Percentiles rank a stretch among this genome's conserved stretches.
These are phyloP conservation scores for Perognathus longimembris DNA, from an alignment of 2,113 vertebrate species.

Conservation along the genomic window DNA sequence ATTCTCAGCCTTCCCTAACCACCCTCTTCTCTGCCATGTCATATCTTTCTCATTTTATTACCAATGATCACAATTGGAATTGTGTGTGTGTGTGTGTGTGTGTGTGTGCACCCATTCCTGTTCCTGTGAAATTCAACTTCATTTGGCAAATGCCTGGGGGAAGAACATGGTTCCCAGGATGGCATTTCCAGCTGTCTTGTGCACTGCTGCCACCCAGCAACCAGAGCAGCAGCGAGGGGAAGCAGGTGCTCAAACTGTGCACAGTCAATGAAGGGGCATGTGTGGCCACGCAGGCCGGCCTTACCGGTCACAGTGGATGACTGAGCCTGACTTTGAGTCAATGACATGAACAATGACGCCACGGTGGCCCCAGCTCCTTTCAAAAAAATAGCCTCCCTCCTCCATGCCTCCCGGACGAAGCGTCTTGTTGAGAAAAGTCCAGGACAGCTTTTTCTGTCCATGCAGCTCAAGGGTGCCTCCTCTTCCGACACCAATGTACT, in stretches of 20 bases:
- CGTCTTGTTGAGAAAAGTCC: conserved; percentile 97
- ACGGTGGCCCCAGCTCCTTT: conserved; percentile 96
- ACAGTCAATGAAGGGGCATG: accelerated
- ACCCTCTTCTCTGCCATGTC: accelerated
- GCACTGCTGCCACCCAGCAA: accelerated
- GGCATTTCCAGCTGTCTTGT: not conserved
- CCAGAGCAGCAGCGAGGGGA: accelerated
- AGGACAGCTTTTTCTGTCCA: conserved; percentile 92
- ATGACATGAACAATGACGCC: conserved; percentile 95
- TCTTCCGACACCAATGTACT: conserved; percentile 93
- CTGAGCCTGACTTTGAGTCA: conserved; percentile 90
- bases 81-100: too few relatives aligned
- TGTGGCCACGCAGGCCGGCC: not conserved
- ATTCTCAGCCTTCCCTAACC: not conserved
- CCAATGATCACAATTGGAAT: too few relatives aligned
- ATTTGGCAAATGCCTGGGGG: accelerated
- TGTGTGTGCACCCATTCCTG: too few relatives aligned
- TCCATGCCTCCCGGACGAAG: conserved; percentile 91
- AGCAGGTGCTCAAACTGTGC: accelerated
- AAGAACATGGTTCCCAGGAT: too few relatives aligned
- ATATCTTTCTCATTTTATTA: too few relatives aligned
- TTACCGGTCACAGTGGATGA: conserved; percentile 93
- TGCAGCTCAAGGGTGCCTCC: conserved; percentile 95
- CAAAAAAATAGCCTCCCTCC: conserved; percentile 93
- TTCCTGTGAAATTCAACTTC: not conserved